Conservation (phyloP, 2,888 invertebrate species). For the Stenurella melanura region DNA sequence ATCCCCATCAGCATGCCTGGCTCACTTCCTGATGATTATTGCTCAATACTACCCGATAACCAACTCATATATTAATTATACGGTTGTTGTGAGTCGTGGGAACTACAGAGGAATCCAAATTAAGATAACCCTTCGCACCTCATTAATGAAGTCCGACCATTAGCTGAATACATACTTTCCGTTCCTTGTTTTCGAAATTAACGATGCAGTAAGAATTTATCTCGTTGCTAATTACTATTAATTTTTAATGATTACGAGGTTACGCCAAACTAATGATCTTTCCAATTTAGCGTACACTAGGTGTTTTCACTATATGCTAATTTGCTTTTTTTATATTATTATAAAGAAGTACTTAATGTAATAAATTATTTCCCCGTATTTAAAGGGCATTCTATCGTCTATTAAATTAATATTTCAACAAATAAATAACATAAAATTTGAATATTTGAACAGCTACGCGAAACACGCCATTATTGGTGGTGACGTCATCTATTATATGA, state of each 20-base stretch:
- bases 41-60: constrained; percentile 46
- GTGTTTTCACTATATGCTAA: no score
- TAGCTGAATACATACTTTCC: constrained; percentile 16
- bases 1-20: constrained; percentile 31
- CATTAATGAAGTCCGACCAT: constrained; percentile 30
- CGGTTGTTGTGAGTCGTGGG: constrained; percentile 40
- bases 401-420: no score
- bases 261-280: not conserved
- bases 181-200: not conserved
- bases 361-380: no score
- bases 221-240: not conserved
- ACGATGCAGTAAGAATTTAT: not conserved
- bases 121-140: constrained; percentile 39
- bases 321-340: no score
- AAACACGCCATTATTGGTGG: no score
- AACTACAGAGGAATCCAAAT: constrained; percentile 41
- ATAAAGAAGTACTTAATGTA: no score
- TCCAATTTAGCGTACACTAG: not conserved
- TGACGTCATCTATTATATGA: no score
- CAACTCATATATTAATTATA: constrained; percentile 50
- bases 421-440: no score
- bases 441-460: no score
- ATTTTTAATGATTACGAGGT: not conserved
- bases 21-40: constrained; percentile 44
- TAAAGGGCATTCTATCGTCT: no score